Base-by-base conservation (phyloP, 2,888 invertebrate genomes). In the Oxycera nigricornis region DNA sequence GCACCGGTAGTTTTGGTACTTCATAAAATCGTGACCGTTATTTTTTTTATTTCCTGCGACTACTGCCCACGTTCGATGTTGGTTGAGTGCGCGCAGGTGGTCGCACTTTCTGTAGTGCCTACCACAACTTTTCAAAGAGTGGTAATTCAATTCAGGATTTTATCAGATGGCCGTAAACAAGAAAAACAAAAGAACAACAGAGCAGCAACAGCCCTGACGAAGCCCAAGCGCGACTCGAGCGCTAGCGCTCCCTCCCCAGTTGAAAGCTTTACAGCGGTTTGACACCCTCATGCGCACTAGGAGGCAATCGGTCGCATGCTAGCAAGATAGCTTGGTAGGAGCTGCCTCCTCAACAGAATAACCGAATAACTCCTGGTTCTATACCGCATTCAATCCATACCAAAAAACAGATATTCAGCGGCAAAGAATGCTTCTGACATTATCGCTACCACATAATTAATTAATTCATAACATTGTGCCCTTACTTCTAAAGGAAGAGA, bases 71-170 rank as follows among this genome's bases (percentile, higher is more conserved):
- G 1, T 41, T 65, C 11, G 39, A 30, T 22, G 41, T 31, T 65
- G 41, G 41, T 65, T 65, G 41, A 41, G 65, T 65, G 41, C 41
- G 65, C 65, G 65, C 65, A 65, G 65, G 65, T 65, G 65, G 41
- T 65, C 41, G 30, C 17, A 30, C 65, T 65, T 65, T 65, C 39
- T 41, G 9, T 65, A 39, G 39, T 65, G 65, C 65, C 65, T 65
- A 65, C 65, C 65, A 26, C 65, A 65, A 65, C 41, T 65, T 65
- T 65, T 41, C 65, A 41, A 65, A 65, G 17, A 65, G 65, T 65
- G 65, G 65, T 65, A 65, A 65, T 65, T 65, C 65, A 65, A 30
- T 65, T 65, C 65, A 65, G 39, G 61, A 22, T 65, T 65, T 65
- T 65, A 65, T 65, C 65, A 35, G 65, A 65, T 65, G 41, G 39